Evolutionary conservation across 2,113 vertebrate species (phyloP), one percentile per base, ranked within the genome.

Genomic region (Apaloderma vittatum): DNA sequence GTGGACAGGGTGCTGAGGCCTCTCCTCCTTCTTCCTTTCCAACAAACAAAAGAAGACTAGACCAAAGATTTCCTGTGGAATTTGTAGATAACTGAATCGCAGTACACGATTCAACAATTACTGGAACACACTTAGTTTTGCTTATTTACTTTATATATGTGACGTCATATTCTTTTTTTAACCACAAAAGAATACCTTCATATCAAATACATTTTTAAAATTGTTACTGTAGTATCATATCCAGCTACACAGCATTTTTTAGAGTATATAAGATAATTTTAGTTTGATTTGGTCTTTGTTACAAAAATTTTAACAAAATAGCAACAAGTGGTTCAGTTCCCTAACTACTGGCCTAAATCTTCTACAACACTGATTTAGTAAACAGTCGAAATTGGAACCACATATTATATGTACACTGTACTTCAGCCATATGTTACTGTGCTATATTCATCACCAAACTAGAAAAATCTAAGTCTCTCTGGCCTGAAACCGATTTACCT

Each of bases 21-120:
- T 98, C 96, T 99, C 99, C 15, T 99, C 99, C 90, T 99, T 99
- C 92, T 99, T 99, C 98, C 99, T 99, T 97, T 94, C 73, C 95
- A 94, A 97, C 26, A 93, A 86, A 96, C 77, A 82, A 66, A 62
- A 30, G 22, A 16, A 94, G 34, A 72, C 54, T 84, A 90, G 61
- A 89, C 48, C 90, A 86, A 68, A 81, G 37, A 76, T 68, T 94
- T 86, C 66, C 63, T 74, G 70, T 24, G 71, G 63, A 90, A 81
- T 63, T 70, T 76, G 22, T 14, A 67, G 40, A 17, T 30, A 54
- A 27, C 34, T 71, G 52, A 85, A 90, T 84, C 48, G 86, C 40
- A 89, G 37, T 43, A 95, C n/a, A 73, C 23, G 34, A 70, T 54
- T 82, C 29, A 66, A 49, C 14, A 30, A 82, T 45, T 88, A 91